Base-by-base conservation (phyloP, 2,113 vertebrate species). In the Eurypyga helias region DNA sequence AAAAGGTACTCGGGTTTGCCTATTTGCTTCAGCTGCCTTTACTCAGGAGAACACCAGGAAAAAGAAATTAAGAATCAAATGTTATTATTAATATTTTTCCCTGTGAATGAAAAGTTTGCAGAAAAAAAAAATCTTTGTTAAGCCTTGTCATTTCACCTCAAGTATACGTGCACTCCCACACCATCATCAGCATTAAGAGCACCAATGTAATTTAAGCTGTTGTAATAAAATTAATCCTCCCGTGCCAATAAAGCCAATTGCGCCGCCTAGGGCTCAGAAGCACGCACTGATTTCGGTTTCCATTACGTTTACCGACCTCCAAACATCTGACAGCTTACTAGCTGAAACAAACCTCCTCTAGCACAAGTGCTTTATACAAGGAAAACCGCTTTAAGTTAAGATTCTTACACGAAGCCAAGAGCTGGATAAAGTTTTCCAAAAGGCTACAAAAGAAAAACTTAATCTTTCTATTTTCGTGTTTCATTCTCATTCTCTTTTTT, bases 211-310 rank as follows among this genome's bases (percentile, higher is more conserved):
- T 23, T n/a, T 17, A 62, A 61, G 17, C 17, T n/a, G 18, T 31
- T 55, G 17, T 31, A 31, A 19, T 12, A n/a, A 79, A 70, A 89
- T 14, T 13, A 70, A 87, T 43, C 25, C 9, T 31, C 8, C 19
- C 2, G 34, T 3, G n/a, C 38, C 64, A 83, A n/a, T 24, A 49
- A 83, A 78, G 31, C 15, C 7, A 90, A 48, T n/a, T 62, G 55
- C 88, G 90, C 93, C 96, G 82, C 52, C 93, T 87, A 10, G 31
- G 28, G 96, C 12, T 90, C 18, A 11, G 6, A 26, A 55, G 17
- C 0, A 25, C 0, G 3, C 15, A 24, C 17, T 11, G 77, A 28
- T 4, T 16, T 12, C 5, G 8, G 36, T 11, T 70, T 29, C 52
- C 26, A 14, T 51, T 23, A 5, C 10, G 5, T 17, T 48, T 13